Evolutionary conservation across 2,113 vertebrate genomes (phyloP).

Genomic region (Amblyopsis rosae): DNA sequence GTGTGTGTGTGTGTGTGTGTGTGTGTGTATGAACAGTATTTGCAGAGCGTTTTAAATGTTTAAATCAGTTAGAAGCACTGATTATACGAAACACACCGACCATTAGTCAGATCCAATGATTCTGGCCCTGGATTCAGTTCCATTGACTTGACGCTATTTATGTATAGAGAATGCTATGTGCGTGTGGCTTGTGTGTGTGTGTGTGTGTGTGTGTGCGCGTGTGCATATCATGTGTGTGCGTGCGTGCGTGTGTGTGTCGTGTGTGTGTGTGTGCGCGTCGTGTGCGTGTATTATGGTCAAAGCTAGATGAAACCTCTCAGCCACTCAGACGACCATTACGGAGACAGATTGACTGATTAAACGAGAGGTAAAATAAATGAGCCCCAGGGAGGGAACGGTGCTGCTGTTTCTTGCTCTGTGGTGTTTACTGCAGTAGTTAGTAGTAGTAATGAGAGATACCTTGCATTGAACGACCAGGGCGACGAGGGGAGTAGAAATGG

Average conservation of each 20-base stretch:
- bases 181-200: background rate
- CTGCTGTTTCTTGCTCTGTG: slow-evolving; percentile 17
- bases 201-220: background rate
- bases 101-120: too few species aligned
- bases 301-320: slow-evolving; percentile 6
- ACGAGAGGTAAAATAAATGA: slow-evolving; percentile 36
- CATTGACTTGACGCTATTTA: too few species aligned
- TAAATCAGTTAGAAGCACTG: too few species aligned
- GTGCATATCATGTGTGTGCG: too few species aligned
- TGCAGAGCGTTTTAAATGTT: too few species aligned
- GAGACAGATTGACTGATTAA: background rate
- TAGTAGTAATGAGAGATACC: slow-evolving; percentile 49
- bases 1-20: background rate
- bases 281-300: background rate
- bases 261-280: background rate
- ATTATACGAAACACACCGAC: too few species aligned
- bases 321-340: slow-evolving; percentile 5
- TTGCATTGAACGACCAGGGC: slow-evolving; percentile 85
- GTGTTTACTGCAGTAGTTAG: background rate
- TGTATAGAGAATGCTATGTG: background rate
- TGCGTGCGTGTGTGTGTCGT: too few species aligned
- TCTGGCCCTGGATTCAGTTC: too few species aligned
- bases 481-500: slow-evolving; percentile 41
- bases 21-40: background rate
- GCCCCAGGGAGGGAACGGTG: slow-evolving; percentile 19